phyloP scores from a whole-genome alignment of 1,140 invertebrate genomes.

The Rhynchophorus ferrugineus region DNA sequence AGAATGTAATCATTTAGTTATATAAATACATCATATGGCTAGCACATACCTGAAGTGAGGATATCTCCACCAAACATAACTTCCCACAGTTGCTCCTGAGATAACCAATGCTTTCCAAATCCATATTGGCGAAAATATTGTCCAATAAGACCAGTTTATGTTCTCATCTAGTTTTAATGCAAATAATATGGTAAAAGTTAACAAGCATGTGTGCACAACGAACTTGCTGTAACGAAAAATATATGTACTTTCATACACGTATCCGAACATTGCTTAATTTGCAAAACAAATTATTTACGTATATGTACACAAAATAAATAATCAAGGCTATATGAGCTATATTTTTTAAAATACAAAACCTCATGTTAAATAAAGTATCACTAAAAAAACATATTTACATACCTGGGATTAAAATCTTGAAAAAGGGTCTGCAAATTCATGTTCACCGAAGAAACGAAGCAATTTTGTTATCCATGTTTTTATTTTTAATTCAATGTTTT shows the following conservation, averaged over 20 bases:
- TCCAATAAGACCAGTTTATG: slow-evolving; percentile 88
- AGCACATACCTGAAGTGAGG: slow-evolving; percentile 89
- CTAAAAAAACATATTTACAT: slow-evolving; percentile 29
- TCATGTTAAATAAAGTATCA: slow-evolving; percentile 28
- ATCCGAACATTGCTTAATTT: slow-evolving; percentile 7
- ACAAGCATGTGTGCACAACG: slow-evolving; percentile 85
- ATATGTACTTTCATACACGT: slow-evolving; percentile 3
- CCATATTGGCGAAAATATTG: slow-evolving; percentile 91
- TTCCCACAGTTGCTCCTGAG: slow-evolving; percentile 78
- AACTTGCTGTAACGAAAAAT: slow-evolving; percentile 72
- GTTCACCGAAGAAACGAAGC: no score
- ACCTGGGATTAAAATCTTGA: slow-evolving; percentile 91
- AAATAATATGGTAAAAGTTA: slow-evolving; percentile 84
- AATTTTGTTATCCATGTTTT: no score
- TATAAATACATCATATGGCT: no score
- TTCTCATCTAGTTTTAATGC: slow-evolving; percentile 81
- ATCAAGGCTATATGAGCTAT: slow-evolving; percentile 24
- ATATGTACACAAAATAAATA: background rate
- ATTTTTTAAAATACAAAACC: no score
- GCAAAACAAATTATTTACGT: background rate
- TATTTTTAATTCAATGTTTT: no score
- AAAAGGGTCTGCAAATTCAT: slow-evolving; percentile 87
- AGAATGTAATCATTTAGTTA: no score
- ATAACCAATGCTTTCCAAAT: slow-evolving; percentile 93
- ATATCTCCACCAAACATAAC: slow-evolving; percentile 90